These are phyloP conservation scores for Sebastes kiyomatsui DNA, from an alignment of 2,797 vertebrate species.

Conservation along the genomic window DNA sequence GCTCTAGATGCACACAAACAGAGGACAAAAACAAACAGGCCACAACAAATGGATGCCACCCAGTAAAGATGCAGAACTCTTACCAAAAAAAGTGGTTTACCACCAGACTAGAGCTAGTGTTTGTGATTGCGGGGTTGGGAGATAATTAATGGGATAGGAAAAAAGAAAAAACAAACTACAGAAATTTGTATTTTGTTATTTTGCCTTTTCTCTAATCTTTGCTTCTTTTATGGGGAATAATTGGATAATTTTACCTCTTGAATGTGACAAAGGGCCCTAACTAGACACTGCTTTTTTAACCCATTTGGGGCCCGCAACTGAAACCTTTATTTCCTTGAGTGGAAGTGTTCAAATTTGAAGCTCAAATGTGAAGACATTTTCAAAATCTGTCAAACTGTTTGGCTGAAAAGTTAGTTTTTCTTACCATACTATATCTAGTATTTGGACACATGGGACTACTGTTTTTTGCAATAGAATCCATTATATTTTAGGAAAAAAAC, in stretches of 20 bases:
- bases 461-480: too few relatives aligned
- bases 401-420: too few relatives aligned
- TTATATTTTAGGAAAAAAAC: too few relatives aligned
- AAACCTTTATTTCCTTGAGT: too few relatives aligned
- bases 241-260: neutral
- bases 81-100: neutral
- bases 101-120: neutral
- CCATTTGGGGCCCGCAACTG: too few relatives aligned
- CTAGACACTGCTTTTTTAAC: neutral
- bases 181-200: neutral
- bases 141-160: neutral
- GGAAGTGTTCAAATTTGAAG: too few relatives aligned
- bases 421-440: too few relatives aligned
- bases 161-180: neutral
- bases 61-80: neutral
- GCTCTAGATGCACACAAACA: conserved; percentile 19
- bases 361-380: too few relatives aligned
- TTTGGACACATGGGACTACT: too few relatives aligned
- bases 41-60: neutral
- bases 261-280: neutral
- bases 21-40: neutral
- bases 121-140: neutral
- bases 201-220: neutral
- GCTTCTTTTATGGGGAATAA: neutral
- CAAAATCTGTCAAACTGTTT: too few relatives aligned